Percentiles rank a stretch among this genome's conserved stretches.
Evolutionary conservation across 2,113 vertebrate species (phyloP).

Genomic region (Ictalurus furcatus): DNA sequence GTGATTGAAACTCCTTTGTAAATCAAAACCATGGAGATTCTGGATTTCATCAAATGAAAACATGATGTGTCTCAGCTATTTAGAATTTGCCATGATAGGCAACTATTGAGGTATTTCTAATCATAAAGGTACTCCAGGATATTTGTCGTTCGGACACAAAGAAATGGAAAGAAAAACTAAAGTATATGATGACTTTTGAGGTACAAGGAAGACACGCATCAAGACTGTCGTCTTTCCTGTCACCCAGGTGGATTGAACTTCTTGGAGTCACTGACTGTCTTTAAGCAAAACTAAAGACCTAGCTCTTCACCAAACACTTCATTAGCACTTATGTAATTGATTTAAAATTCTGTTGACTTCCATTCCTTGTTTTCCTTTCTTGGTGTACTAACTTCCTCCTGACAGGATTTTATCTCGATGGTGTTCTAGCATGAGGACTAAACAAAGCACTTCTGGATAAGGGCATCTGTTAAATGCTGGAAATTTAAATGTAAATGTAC

Average conservation of each 20-base stretch:
- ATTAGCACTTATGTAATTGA: neutral
- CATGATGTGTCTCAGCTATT: neutral
- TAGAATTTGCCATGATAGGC: neutral
- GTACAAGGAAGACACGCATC: neutral
- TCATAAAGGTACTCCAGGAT: neutral
- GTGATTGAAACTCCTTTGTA: neutral
- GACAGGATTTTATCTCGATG: neutral
- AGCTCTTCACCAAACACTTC: neutral
- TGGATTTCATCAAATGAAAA: neutral
- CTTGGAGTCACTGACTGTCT: neutral
- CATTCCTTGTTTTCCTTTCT: neutral
- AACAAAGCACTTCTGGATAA: neutral
- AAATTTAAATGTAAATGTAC: neutral
- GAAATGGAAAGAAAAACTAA: no score
- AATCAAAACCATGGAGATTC: neutral
- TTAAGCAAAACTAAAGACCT: neutral
- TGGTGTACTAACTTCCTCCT: neutral
- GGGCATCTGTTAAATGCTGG: neutral
- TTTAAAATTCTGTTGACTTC: neutral
- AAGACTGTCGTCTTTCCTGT: neutral
- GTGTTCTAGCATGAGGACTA: neutral
- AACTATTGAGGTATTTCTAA: neutral
- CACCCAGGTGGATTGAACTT: neutral
- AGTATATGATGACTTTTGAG: neutral
- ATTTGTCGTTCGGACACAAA: no score